phyloP scores from a whole-genome alignment of 1,140 invertebrate species.

The Carposina sasakii region DNA sequence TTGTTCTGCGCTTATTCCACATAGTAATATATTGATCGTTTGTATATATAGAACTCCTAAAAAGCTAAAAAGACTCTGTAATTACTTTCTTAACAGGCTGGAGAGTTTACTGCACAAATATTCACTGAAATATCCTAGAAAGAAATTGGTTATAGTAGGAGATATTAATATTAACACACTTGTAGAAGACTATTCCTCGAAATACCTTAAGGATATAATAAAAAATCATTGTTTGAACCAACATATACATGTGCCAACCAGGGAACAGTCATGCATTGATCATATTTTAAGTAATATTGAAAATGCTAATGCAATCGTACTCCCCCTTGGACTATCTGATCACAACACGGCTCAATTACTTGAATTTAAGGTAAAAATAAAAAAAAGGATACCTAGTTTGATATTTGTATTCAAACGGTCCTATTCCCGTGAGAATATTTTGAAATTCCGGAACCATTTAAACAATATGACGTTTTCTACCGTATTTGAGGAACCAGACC shows the following conservation, averaged over 20 bases:
- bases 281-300: constrained; percentile 2
- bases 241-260: not conserved
- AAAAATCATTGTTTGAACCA: not conserved
- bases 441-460: not conserved
- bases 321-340: not conserved
- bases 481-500: not conserved
- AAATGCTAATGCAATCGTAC: not conserved
- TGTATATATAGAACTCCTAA: constrained; percentile 4
- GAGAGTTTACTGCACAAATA: not conserved
- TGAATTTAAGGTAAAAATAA: not conserved
- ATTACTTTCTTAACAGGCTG: not conserved
- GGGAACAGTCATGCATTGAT: not conserved
- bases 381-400: not conserved
- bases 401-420: not conserved
- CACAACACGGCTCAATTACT: not conserved
- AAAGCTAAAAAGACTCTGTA: not conserved
- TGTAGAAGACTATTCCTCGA: not conserved
- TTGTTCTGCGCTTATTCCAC: not conserved
- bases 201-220: not conserved
- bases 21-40: not conserved
- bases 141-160: not conserved
- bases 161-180: not conserved
- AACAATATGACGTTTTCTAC: not conserved
- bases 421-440: not conserved
- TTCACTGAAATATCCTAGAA: not conserved